phyloP scores from a whole-genome alignment of 2,888 invertebrate species.

The Diaprepes abbreviatus region DNA sequence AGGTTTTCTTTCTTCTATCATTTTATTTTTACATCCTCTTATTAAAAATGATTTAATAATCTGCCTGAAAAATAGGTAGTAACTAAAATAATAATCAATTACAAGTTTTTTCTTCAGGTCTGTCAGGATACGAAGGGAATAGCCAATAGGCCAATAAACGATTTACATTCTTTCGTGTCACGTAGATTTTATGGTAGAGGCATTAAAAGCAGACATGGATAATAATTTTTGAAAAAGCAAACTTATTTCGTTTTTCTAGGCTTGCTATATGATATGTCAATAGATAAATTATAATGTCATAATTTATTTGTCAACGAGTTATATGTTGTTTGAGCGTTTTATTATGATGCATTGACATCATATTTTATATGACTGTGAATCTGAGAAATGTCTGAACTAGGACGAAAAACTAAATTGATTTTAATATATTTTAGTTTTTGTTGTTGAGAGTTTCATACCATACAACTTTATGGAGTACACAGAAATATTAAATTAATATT shows the following conservation, averaged over 20 bases:
- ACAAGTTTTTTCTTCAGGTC: neutral
- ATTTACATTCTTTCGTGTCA: neutral
- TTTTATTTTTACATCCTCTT: no score
- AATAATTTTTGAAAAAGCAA: neutral
- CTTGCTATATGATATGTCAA: neutral
- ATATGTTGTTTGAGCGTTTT: neutral
- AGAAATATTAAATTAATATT: no score
- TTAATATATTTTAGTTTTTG: no score
- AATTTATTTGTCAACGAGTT: neutral
- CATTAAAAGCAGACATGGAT: neutral
- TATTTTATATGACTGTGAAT: no score
- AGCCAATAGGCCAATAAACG: no score
- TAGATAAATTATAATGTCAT: neutral
- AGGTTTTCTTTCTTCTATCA: no score
- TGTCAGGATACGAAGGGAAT: neutral
- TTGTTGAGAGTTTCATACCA: no score
- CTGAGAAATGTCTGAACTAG: no score
- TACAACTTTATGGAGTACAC: no score
- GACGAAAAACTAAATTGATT: no score
- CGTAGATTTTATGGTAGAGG: neutral
- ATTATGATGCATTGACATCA: neutral
- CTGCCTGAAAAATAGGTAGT: no score
- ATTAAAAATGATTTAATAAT: no score
- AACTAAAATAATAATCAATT: constrained; percentile 11
- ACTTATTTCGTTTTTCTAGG: neutral